Evolutionary conservation across 2,888 invertebrate genomes (phyloP), one percentile per base, ranked within the genome.

Genomic region (Cheilosia vulpina): DNA sequence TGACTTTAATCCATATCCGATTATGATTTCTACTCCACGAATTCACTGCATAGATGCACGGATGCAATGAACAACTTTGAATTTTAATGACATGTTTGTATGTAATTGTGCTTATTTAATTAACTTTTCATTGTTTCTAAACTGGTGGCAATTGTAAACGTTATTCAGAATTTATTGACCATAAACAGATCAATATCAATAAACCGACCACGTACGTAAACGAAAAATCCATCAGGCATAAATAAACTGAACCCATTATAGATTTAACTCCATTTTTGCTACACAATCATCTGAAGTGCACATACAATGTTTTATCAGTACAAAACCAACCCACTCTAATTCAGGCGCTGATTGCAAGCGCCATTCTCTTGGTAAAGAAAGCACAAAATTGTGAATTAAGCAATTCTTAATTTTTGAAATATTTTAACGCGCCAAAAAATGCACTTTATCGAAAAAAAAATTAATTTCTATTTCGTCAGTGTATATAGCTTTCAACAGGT

Each of bases 1-100:
- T 77, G 77, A 69, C 77, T 77, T 69, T 19, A 55, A 69, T 62
- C 34, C 45, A 11, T 55, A 69, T 66, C 38, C 43, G 45, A 43
- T 62, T 53, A 47, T 19, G n/a, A 58, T 50, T 34, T 53, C 31
- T 15, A 41, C 50, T 15, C 7, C 31, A 66, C 50, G 55, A 2
- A 15, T 31, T n/a, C 45, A 57, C 6, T 38, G 66, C 55, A 66
- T 34, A 24, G 34, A 50, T 38, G 66, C 55, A 66, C 15, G 13
- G 34, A 50, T 55, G 21, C 34, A 15, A 19, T 57, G 57, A 57
- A 45, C 27, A 47, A 71, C 34, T 69, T 62, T 52, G 58, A 21
- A 63, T 73, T 73, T 45, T 55, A 73, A 71, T 73, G 62, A 43
- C 19, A 19, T 41, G 15, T 72, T 43, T 73, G 3, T 62, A 55